Conservation (phyloP, 2,888 invertebrate species). For the Myopa testacea region DNA sequence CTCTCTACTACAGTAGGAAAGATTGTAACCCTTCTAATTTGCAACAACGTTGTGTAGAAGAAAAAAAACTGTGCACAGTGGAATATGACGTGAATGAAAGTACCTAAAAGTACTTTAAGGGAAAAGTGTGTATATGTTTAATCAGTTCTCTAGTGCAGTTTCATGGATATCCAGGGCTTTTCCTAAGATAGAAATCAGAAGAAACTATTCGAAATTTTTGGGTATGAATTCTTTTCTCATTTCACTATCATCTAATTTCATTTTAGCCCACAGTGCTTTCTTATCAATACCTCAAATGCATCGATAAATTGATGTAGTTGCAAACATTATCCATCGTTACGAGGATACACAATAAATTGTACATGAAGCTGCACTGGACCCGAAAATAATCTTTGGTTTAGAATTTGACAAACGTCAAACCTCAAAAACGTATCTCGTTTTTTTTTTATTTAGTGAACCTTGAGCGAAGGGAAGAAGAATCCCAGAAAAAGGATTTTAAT, state of each 20-base stretch:
- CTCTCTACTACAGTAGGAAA: background rate
- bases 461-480: background rate
- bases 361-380: conserved; percentile 13
- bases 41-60: background rate
- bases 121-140: background rate
- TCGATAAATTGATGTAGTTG: too few relatives aligned
- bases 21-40: conserved; percentile 3
- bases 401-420: conserved; percentile 5
- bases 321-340: too few relatives aligned
- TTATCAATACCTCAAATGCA: background rate
- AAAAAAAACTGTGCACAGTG: background rate
- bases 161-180: too few relatives aligned
- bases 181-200: too few relatives aligned
- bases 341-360: too few relatives aligned
- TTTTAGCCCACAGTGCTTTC: conserved; percentile 15
- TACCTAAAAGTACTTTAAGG: too few relatives aligned
- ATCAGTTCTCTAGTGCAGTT: too few relatives aligned
- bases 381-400: conserved; percentile 18
- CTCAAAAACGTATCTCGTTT: background rate
- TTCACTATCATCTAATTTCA: too few relatives aligned
- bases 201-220: background rate
- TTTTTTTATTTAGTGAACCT: too few relatives aligned
- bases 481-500: conserved; percentile 16
- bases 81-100: background rate
- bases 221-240: too few relatives aligned